Evolutionary conservation across 2,888 invertebrate species (phyloP).

Genomic region (Andrena trimmerana): DNA sequence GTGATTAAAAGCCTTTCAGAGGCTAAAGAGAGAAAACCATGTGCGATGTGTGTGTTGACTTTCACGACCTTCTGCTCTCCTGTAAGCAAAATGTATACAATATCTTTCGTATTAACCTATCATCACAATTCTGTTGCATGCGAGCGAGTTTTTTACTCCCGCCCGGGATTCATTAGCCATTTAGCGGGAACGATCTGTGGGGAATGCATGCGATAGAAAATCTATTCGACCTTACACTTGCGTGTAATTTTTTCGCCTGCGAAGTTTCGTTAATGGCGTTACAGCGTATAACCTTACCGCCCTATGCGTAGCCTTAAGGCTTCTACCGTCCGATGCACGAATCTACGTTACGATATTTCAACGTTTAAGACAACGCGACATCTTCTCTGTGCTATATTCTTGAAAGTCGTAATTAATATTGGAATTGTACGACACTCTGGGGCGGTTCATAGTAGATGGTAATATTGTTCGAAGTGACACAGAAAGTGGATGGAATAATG

Average conservation of each 20-base stretch:
- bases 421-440: slow-evolving; percentile 50
- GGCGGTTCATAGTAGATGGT: neutral
- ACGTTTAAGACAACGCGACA: neutral
- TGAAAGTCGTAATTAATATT: slow-evolving; percentile 49
- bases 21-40: slow-evolving; percentile 85
- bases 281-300: slow-evolving; percentile 45
- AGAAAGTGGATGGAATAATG: neutral
- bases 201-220: neutral
- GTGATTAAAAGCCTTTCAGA: slow-evolving; percentile 72
- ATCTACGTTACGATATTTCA: neutral
- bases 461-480: neutral
- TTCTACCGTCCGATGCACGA: slow-evolving; percentile 5
- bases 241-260: neutral
- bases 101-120: slow-evolving; percentile 68
- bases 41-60: slow-evolving; percentile 98
- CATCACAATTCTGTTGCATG: slow-evolving; percentile 45
- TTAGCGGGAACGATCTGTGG: neutral
- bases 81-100: slow-evolving; percentile 87
- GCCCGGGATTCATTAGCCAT: neutral
- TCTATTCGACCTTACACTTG: neutral
- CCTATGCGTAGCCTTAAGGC: slow-evolving; percentile 18
- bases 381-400: neutral
- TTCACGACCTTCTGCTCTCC: slow-evolving; percentile 95
- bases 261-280: slow-evolving; percentile 10
- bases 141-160: slow-evolving; percentile 21